Percentiles rank a stretch among this genome's conserved stretches.
Conservation (phyloP, 2,797 vertebrate species). For the Spinus pinus region DNA sequence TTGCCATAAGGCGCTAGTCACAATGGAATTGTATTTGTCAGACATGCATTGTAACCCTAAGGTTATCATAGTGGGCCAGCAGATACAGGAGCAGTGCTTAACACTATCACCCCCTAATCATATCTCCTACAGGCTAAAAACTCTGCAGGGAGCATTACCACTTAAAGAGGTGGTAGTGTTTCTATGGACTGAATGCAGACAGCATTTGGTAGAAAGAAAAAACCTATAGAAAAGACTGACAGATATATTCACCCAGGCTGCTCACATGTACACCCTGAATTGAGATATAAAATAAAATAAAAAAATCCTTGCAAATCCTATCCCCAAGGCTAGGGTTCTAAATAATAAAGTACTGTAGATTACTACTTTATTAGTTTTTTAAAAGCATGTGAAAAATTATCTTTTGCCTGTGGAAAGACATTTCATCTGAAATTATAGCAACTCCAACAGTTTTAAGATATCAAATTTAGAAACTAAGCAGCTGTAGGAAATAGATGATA, state of each 20-base stretch:
- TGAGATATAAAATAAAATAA: constrained; percentile 64
- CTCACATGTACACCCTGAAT: constrained; percentile 52
- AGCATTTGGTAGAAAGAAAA: constrained; percentile 26
- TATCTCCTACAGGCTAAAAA: constrained; percentile 79
- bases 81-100: constrained; percentile 82
- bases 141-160: constrained; percentile 69
- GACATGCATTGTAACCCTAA: constrained; percentile 82
- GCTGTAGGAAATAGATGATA: constrained; percentile 41
- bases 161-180: constrained; percentile 64
- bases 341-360: constrained; percentile 79
- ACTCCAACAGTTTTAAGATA: constrained; percentile 67
- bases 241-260: constrained; percentile 22
- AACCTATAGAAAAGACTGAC: constrained; percentile 47
- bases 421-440: constrained; percentile 79
- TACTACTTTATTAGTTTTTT: constrained; percentile 77
- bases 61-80: constrained; percentile 84
- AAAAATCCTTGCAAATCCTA: constrained; percentile 69
- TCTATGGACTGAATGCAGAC: constrained; percentile 41
- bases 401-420: constrained; percentile 74
- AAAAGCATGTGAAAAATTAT: constrained; percentile 79
- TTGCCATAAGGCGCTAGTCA: constrained; percentile 78
- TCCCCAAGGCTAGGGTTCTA: constrained; percentile 69
- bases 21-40: constrained; percentile 83
- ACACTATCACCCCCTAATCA: constrained; percentile 85
- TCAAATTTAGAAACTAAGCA: constrained; percentile 66